Evolutionary conservation across 2,888 invertebrate genomes (phyloP).

Genomic region (Tanytarsus gracilentus): DNA sequence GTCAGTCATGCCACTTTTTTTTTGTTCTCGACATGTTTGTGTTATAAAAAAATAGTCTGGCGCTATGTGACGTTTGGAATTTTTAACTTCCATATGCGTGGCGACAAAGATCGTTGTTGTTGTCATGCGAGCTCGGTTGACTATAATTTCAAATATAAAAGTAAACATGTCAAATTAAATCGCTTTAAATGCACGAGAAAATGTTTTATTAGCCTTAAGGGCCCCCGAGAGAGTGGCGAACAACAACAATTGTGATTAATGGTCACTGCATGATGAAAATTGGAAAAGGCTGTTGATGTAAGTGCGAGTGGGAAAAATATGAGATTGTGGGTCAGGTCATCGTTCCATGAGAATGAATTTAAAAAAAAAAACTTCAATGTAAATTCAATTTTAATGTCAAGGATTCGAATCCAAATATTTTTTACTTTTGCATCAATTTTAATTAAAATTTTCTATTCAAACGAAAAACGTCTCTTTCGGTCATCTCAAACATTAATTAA

Average conservation of each 20-base stretch:
- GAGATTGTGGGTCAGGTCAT: background rate
- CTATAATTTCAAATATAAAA: slow-evolving; percentile 3
- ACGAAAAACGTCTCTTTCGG: background rate
- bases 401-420: background rate
- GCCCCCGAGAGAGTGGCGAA: background rate
- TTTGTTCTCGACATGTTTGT: no score
- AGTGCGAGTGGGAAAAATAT: background rate
- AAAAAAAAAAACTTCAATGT: no score
- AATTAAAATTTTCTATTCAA: background rate
- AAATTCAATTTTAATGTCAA: no score
- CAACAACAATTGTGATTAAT: slow-evolving; percentile 9
- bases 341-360: no score
- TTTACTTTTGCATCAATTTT: background rate
- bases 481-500: no score
- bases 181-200: no score
- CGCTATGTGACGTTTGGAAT: no score
- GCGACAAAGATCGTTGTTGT: no score
- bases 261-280: slow-evolving; percentile 2
- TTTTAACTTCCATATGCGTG: no score
- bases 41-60: no score
- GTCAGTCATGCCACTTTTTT: no score
- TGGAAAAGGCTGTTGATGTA: background rate
- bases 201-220: no score
- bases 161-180: slow-evolving; percentile 11
- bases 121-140: background rate